A percentile compares a stretch with the other conserved stretches of the same genome.
These are phyloP conservation scores for Sus scrofa DNA, from an alignment of 2,113 vertebrate genomes.

Conservation along the genomic window T2T-Sscrofa CM000819.6:96606501-96607000, in stretches of 20 bases:
- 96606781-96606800: neutral
- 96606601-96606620: neutral
- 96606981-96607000: neutral
- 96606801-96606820: neutral
- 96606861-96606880: neutral
- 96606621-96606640: neutral
- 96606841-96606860: neutral
- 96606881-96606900: neutral
- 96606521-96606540: neutral
- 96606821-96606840: neutral
- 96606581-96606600: neutral
- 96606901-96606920: neutral
- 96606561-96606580: neutral
- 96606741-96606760: neutral
- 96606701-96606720: neutral
- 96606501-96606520: neutral
- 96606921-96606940: neutral
- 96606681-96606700: neutral
- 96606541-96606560: neutral
- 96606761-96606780: neutral
- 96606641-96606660: neutral
- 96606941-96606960: neutral
- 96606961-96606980: neutral
- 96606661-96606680: neutral
- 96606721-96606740: neutral